These are phyloP conservation scores for Peromyscus nudipes DNA, from an alignment of 2,797 vertebrate genomes.

Conservation along the genomic window DNA sequence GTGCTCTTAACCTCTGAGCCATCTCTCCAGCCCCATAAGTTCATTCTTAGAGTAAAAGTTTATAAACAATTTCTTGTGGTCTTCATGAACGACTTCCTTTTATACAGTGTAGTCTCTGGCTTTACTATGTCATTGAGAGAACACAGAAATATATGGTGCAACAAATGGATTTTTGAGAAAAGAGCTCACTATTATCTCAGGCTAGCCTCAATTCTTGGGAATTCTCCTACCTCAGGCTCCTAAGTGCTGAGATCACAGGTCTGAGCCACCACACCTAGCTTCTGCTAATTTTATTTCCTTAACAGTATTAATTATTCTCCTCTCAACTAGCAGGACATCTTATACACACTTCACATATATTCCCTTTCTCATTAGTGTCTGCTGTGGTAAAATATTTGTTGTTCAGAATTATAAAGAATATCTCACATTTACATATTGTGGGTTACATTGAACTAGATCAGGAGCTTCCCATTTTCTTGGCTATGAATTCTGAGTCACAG, in stretches of 20 bases:
- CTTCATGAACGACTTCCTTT: neutral
- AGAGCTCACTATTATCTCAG: neutral
- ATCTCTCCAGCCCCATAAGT: neutral
- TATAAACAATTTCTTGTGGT: slow-evolving; percentile 28
- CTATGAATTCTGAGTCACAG: neutral
- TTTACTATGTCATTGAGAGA: neutral
- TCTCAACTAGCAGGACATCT: neutral
- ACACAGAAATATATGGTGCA: neutral
- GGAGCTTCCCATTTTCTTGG: neutral
- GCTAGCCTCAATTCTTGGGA: neutral
- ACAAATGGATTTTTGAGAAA: slow-evolving; percentile 12
- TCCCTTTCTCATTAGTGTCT: slow-evolving; percentile 38
- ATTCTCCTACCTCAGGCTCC: neutral
- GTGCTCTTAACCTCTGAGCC: no score
- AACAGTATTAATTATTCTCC: neutral
- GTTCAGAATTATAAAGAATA: slow-evolving; percentile 51
- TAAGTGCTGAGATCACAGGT: neutral
- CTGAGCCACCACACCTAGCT: neutral
- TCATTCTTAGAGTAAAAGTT: slow-evolving; percentile 39
- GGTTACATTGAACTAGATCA: neutral
- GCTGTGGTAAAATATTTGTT: slow-evolving; percentile 48
- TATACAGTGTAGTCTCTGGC: neutral
- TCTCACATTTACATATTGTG: neutral
- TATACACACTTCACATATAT: slow-evolving; percentile 14
- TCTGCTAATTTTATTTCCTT: neutral